Evolutionary conservation across 92 coral and sea anemone genomes (phyloP), one percentile per base, ranked within the genome.

Genomic region (Phenganax marumi): DNA sequence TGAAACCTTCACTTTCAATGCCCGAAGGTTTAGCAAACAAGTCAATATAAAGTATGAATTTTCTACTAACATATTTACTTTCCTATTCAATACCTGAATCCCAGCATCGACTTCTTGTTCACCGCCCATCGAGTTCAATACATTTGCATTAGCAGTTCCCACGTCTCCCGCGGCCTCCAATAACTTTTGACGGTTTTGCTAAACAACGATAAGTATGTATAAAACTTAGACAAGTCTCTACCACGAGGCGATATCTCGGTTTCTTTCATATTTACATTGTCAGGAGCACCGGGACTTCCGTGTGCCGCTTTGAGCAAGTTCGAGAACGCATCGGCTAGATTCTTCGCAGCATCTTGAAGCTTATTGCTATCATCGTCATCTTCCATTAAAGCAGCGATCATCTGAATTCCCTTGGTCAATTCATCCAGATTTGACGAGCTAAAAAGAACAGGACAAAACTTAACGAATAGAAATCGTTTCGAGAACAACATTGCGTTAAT

Each of bases 91-190:
- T 83, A 93, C 97, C 92, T 93, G 97, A 49, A 97, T 95, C 72
- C 93, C 92, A n/a, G 93, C 92, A 61, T 95, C 98, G 39, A 95
- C 98, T 52, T 95, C 98, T 16, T 92, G 95, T 52, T 92, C 95
- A 52, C 83, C 73, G 8, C 98, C 98, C 95, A 92, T 92, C 84
- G 91, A 92, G 76, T 95, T 93, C 83, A 95, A 68, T 39, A 95
- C 87, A 50, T 90, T 90, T 0, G 98, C 98, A 14, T 97, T 97
- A 66, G 95, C 87, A 14, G 92, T 87, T 8, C 98, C 98, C 16
- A 95, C 98, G 57, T 92, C 87, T 21, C 97, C 98, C 13, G 97
- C 98, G 33, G 98, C 98, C 58, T 90, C 85, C 50, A 95, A 80
- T 55, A 95, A 83, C 46, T 85, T 87, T 48, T 93, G 92, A 26